Evolutionary conservation across 2,113 vertebrate genomes (phyloP), one percentile per base, ranked within the genome.

Genomic region (Ophiodon elongatus): DNA sequence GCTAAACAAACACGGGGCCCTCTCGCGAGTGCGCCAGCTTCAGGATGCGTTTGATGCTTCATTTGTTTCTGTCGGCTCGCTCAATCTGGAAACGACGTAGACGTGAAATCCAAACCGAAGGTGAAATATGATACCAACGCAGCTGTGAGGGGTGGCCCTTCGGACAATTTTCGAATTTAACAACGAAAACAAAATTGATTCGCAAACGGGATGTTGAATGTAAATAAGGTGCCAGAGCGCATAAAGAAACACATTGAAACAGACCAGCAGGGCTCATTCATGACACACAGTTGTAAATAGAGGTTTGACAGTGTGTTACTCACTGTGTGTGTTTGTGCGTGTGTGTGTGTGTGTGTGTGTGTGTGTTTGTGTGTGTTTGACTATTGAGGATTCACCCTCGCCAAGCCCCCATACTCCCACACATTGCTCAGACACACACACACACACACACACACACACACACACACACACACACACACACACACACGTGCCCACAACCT

Each of bases 1-100:
- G 63, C 83, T 67, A 80, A 76, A 89, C 69, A 75, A 87, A 86
- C 85, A 57, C 45, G 23, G 39, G 35, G n/a, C n/a, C n/a, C n/a
- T 67, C 21, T 74, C 65, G 23, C 35, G 45, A 74, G 69, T 31
- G 66, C 27, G 13, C 83, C 79, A 33, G 76, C 45, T 41, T 43
- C 77, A 66, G 67, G 70, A 45, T 41, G 65, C 41, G 72, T 82
- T 76, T 39, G 31, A 23, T 31, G 33, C 59, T 68, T 54, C 11
- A 14, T 39, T 83, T 80, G 21, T 66, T 43, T 65, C 14, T 33
- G 25, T 29, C 37, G 25, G 27, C 17, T 37, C 14, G 4, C 41
- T 76, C 17, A 23, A 0, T n/a, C 33, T 50, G 29, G 17, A 25
- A 56, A 45, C 64, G 14, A 75, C 74, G 25, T 45, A 7, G 11